Evolutionary conservation across 2,888 invertebrate species (phyloP).

Genomic region (Calliopum simillimum): DNA sequence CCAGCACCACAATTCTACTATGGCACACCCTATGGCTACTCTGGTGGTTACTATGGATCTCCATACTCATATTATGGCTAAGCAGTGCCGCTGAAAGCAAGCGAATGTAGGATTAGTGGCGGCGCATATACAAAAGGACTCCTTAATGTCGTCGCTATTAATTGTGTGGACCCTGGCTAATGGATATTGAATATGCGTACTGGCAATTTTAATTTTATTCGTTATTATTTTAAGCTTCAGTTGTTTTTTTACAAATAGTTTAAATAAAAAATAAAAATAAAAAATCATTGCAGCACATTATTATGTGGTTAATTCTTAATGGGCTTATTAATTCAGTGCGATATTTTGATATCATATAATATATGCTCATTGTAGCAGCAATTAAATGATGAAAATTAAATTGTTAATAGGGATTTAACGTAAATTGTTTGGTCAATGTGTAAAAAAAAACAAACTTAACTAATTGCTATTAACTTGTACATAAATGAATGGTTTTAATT

Average conservation of each 20-base stretch:
- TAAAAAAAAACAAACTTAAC: no score
- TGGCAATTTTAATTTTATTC: background rate
- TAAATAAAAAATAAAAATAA: background rate
- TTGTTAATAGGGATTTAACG: no score
- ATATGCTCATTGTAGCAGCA: no score
- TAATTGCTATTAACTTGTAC: no score
- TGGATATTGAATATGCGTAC: constrained; percentile 15
- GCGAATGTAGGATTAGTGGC: constrained; percentile 8
- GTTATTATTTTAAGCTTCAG: background rate
- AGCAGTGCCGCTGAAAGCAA: background rate
- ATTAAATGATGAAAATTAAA: no score
- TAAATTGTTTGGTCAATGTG: no score
- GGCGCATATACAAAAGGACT: background rate
- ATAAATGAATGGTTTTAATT: no score
- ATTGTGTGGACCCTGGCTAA: background rate
- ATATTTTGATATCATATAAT: no score
- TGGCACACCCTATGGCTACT: constrained; percentile 40
- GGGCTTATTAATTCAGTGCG: no score
- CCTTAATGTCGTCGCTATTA: constrained; percentile 7
- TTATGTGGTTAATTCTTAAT: background rate
- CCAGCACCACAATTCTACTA: constrained; percentile 43
- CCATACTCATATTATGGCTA: constrained; percentile 46
- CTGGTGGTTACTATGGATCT: constrained; percentile 39
- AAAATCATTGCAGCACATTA: constrained; percentile 19
- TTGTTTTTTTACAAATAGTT: constrained; percentile 2